Evolutionary conservation across 1,140 invertebrate species (phyloP), one percentile per base, ranked within the genome.

Genomic region (Drosophila teissieri): DNA sequence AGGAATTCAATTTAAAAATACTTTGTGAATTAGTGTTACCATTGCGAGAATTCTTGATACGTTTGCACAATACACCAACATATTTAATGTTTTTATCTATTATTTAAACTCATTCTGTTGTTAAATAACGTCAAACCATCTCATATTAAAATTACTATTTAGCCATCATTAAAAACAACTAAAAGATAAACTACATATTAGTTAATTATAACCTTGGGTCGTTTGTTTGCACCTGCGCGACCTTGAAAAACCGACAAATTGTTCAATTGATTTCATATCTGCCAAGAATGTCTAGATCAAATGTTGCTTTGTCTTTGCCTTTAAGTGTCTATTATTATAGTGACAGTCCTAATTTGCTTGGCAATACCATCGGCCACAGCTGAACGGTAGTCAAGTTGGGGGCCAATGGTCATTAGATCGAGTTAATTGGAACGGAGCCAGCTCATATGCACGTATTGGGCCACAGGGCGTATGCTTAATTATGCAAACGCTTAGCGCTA

Each of bases 401-500:
- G 67, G 62, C 69, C 63, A 83, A 62, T 65, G 69, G 61, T 61
- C 53, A 69, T 55, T 65, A 55, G 54, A 84, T 55, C 56, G 40
- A 78, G 53, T 82, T 82, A 86, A 89, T 83, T 76, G 72, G 36
- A 46, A 14, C 60, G 22, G 19, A 62, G n/a, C 42, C 73, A 57
- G 53, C 42, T 37, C 40, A 54, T 70, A 63, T 51, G 36, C 46
- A 67, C 64, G 62, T 79, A 73, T 73, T 57, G 60, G 52, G 72
- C 64, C 63, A 80, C 84, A 88, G 80, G 84, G 84, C 85, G 84
- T 88, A 90, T 84, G 80, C 84, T 88, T 88, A 89, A 88, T 88
- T 88, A 88, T 89, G 80, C 76, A 77, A 89, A 83, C 84, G 63
- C 79, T 86, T 73, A 64, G 54, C 49, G 49, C 40, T 88, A 88